A percentile compares a stretch with the other conserved stretches of the same genome.
phyloP scores from a whole-genome alignment of 1,140 invertebrate genomes.

The Lethrus apterus region DNA sequence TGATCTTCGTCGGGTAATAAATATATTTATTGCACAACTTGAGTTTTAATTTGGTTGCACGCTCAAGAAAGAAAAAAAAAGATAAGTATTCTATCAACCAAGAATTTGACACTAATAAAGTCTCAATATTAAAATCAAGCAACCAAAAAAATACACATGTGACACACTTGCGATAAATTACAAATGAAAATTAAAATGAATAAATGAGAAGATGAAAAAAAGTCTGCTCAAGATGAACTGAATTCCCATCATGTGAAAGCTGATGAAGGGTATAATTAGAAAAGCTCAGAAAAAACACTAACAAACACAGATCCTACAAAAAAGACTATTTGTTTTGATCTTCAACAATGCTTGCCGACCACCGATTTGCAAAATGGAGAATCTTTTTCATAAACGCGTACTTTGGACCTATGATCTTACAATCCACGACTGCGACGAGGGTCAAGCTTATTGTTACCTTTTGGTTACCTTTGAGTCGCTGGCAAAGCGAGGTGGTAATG shows the following conservation, averaged over 20 bases:
- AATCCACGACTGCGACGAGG: constrained; percentile 28
- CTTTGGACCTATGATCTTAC: constrained; percentile 40
- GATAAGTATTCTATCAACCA: too few species aligned
- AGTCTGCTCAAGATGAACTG: constrained; percentile 1
- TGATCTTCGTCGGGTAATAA: too few species aligned
- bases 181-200: constrained; percentile 7
- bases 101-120: too few species aligned
- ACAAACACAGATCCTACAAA: constrained; percentile 1
- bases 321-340: constrained; percentile 28
- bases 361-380: constrained; percentile 28
- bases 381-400: constrained; percentile 36
- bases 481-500: constrained; percentile 9
- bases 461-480: constrained; percentile 8
- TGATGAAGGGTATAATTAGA: constrained; percentile 14
- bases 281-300: background rate
- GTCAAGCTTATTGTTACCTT: constrained; percentile 26
- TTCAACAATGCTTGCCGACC: constrained; percentile 38
- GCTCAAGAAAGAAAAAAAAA: too few species aligned
- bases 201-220: constrained; percentile 4
- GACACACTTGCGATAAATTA: constrained; percentile 6
- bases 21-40: too few species aligned
- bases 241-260: constrained; percentile 13
- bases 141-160: constrained; percentile 11
- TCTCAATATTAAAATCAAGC: constrained; percentile 11
- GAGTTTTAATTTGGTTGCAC: too few species aligned